A percentile compares a stretch with the other conserved stretches of the same genome.
Conservation (phyloP, 2,888 invertebrate genomes). For the Limenitis camilla region DNA sequence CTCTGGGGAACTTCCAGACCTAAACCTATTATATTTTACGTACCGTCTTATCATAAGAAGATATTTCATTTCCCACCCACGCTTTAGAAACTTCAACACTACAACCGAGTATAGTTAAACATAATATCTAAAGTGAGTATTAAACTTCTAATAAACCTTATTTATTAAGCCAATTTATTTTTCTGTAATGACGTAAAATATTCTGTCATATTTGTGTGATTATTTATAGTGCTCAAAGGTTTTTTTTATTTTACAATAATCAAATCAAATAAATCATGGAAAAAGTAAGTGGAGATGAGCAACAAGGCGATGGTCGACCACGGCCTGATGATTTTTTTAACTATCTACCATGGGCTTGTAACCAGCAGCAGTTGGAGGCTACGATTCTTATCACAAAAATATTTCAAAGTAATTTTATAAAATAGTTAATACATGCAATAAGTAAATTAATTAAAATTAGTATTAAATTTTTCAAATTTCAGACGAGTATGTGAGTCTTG, state of each 20-base stretch:
- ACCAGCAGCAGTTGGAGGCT: conserved; percentile 29
- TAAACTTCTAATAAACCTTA: too few species aligned
- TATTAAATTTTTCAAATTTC: conserved; percentile 14
- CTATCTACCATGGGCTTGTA: conserved; percentile 45
- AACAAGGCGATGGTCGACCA: conserved; percentile 13
- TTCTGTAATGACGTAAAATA: too few species aligned
- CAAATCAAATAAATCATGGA: conserved; percentile 7
- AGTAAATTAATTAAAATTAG: background rate
- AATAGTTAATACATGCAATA: background rate
- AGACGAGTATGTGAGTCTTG: conserved; percentile 34
- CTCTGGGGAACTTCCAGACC: too few species aligned
- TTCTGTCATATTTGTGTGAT: too few species aligned
- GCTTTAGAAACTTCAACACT: too few species aligned
- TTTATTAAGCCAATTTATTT: too few species aligned
- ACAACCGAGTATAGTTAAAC: too few species aligned
- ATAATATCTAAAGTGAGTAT: too few species aligned
- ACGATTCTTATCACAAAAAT: conserved; percentile 29
- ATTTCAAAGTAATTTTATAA: conserved; percentile 14
- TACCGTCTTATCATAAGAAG: too few species aligned
- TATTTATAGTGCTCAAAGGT: too few species aligned
- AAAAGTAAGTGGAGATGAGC: conserved; percentile 11
- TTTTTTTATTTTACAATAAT: background rate
- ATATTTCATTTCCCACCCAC: too few species aligned
- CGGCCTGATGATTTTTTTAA: conserved; percentile 29
- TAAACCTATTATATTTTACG: too few species aligned